A percentile compares a stretch with the other conserved stretches of the same genome.
phyloP scores from a whole-genome alignment of 2,888 invertebrate genomes.

The Scaptomyza cyrtandrae region DNA sequence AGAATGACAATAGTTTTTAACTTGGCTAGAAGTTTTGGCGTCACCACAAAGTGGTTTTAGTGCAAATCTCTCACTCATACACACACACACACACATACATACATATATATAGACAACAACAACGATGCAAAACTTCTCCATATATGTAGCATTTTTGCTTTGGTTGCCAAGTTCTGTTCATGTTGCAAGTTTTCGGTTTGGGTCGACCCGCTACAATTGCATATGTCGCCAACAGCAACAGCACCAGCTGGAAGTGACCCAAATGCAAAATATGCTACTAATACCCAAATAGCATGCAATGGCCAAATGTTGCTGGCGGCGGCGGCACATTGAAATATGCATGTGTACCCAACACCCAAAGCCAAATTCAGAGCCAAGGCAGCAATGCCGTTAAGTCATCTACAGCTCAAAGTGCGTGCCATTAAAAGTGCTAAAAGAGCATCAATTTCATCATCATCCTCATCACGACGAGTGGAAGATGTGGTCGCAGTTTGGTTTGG shows the following conservation, averaged over 20 bases:
- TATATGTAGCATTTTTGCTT: constrained; percentile 41
- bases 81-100: background rate
- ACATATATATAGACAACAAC: constrained; percentile 1
- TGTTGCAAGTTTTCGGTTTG: constrained; percentile 28
- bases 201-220: constrained; percentile 61
- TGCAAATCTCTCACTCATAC: constrained; percentile 59
- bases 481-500: constrained; percentile 10
- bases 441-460: constrained; percentile 36
- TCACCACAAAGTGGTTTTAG: constrained; percentile 81
- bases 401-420: constrained; percentile 44
- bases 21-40: constrained; percentile 81
- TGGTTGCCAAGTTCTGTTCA: constrained; percentile 66
- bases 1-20: constrained; percentile 81
- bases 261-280: constrained; percentile 79
- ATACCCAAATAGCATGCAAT: constrained; percentile 51
- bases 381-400: constrained; percentile 2
- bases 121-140: constrained; percentile 56
- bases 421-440: constrained; percentile 44
- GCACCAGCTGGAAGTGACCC: constrained; percentile 67
- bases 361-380: constrained; percentile 22
- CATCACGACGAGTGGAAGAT: background rate
- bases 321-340: constrained; percentile 69
- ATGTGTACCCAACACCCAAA: constrained; percentile 51
- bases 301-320: constrained; percentile 48
- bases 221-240: constrained; percentile 64